Evolutionary conservation across 2,797 vertebrate species (phyloP).

Genomic region (Acanthiza pusilla): DNA sequence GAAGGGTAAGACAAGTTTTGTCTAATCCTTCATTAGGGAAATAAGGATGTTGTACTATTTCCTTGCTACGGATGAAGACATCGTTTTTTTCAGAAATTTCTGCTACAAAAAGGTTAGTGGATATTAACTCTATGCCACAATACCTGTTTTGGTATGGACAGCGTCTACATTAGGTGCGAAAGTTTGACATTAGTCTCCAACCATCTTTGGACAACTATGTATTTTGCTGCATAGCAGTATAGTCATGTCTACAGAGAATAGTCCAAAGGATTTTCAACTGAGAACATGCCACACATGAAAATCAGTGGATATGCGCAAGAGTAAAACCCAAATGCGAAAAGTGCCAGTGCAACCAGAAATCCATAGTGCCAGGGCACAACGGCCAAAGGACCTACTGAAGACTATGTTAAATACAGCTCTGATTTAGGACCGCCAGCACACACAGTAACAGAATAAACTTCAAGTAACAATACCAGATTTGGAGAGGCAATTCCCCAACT

Average conservation of each 20-base stretch:
- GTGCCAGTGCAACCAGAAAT: background rate
- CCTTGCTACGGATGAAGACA: background rate
- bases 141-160: background rate
- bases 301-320: background rate
- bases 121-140: background rate
- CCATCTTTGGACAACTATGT: background rate
- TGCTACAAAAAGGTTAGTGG: background rate
- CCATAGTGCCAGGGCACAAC: background rate
- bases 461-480: background rate
- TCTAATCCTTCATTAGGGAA: background rate
- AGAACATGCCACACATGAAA: background rate
- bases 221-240: background rate
- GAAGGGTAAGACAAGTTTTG: background rate
- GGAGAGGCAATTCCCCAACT: background rate
- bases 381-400: background rate
- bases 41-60: background rate
- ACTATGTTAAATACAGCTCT: background rate
- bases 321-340: background rate
- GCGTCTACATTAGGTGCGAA: background rate
- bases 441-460: background rate
- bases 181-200: background rate
- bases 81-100: rapidly evolving
- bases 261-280: background rate
- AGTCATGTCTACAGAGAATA: background rate
- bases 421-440: background rate